These are phyloP conservation scores for Odontamblyopus rebecca DNA, from an alignment of 2,797 vertebrate genomes.

Conservation along the genomic window DNA sequence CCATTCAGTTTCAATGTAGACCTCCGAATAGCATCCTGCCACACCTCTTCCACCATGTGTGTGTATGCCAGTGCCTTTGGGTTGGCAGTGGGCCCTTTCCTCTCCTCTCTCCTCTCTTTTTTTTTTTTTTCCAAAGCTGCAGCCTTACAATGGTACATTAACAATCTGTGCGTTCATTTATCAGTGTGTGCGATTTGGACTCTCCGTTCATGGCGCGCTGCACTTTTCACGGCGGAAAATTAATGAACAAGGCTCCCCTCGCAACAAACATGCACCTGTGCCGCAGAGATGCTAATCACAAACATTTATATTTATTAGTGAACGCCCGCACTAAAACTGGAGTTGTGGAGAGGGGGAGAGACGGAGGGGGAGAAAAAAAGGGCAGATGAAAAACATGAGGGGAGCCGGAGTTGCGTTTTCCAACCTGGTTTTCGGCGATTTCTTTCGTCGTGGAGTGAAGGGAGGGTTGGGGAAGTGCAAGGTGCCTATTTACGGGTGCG, in stretches of 20 bases:
- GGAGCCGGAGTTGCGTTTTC: constrained; percentile 35
- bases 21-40: constrained; percentile 73
- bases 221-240: constrained; percentile 99
- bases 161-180: constrained; percentile 99
- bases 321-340: constrained; percentile 89
- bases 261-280: constrained; percentile 99
- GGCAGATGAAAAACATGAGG: constrained; percentile 20
- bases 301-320: constrained; percentile 99
- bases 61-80: constrained; percentile 75
- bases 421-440: constrained; percentile 40
- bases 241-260: constrained; percentile 99
- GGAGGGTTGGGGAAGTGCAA: constrained; percentile 23
- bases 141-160: constrained; percentile 95
- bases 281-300: constrained; percentile 99
- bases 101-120: not conserved
- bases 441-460: constrained; percentile 46
- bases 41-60: constrained; percentile 79
- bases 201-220: constrained; percentile 97
- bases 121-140: constrained; percentile 68
- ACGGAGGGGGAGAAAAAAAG: not conserved
- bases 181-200: constrained; percentile 96
- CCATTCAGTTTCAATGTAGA: constrained; percentile 67
- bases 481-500: constrained; percentile 33
- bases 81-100: constrained; percentile 81
- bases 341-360: constrained; percentile 67